These are phyloP conservation scores for Drosophila yooni DNA, from an alignment of 2,888 invertebrate genomes.

Conservation along the genomic window DNA sequence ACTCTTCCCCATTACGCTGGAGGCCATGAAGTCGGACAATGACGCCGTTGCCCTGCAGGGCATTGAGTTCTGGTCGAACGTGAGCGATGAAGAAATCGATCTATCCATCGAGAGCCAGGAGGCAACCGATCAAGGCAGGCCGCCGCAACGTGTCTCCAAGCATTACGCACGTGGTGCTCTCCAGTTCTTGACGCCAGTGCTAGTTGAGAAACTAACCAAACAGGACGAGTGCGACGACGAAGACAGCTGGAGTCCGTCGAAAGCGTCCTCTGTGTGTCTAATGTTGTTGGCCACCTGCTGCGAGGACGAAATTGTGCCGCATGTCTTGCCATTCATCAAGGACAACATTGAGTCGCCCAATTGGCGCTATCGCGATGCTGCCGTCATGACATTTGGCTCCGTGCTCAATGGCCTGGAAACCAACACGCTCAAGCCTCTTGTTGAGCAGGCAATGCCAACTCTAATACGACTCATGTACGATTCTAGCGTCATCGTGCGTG, in stretches of 20 bases:
- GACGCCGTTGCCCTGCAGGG: slow-evolving; percentile 99
- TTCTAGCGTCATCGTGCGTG: slow-evolving; percentile 95
- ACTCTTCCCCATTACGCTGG: slow-evolving; percentile 98
- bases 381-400: slow-evolving; percentile 99
- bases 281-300: slow-evolving; percentile 99
- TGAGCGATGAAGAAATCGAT: slow-evolving; percentile 99
- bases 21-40: slow-evolving; percentile 98
- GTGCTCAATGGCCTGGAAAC: slow-evolving; percentile 96
- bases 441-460: slow-evolving; percentile 98
- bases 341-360: slow-evolving; percentile 96
- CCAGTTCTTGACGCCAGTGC: slow-evolving; percentile 96
- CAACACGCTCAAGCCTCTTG: slow-evolving; percentile 94
- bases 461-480: slow-evolving; percentile 98
- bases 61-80: slow-evolving; percentile 99
- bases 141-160: slow-evolving; percentile 96
- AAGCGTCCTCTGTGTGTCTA: slow-evolving; percentile 99
- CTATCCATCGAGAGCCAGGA: slow-evolving; percentile 97
- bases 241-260: slow-evolving; percentile 99
- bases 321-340: slow-evolving; percentile 98
- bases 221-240: slow-evolving; percentile 99
- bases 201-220: slow-evolving; percentile 97
- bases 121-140: slow-evolving; percentile 95
- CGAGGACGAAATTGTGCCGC: slow-evolving; percentile 98
- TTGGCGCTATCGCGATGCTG: slow-evolving; percentile 97
- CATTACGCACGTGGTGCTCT: slow-evolving; percentile 99